These are phyloP conservation scores for Dendropsophus ebraccatus DNA, from an alignment of 2,113 vertebrate genomes.

Conservation along the genomic window DNA sequence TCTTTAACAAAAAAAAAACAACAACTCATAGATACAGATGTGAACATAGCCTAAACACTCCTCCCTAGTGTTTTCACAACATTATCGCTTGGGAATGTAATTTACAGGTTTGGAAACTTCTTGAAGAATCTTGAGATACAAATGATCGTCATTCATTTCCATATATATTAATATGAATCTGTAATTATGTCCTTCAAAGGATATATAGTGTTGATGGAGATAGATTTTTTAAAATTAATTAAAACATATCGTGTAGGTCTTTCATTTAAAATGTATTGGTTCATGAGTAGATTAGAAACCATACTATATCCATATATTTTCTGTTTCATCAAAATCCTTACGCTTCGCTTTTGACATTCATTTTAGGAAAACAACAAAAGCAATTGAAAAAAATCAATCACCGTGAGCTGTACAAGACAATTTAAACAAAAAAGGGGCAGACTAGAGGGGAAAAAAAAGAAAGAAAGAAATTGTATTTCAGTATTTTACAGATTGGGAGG, in stretches of 20 bases:
- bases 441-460: conserved; percentile 23
- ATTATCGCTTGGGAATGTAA: too few relatives aligned
- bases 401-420: conserved; percentile 47
- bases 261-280: not conserved
- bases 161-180: not conserved
- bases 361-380: conserved; percentile 57
- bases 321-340: conserved; percentile 54
- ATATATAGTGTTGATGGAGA: not conserved
- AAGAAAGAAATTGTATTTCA: conserved; percentile 13
- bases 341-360: conserved; percentile 52
- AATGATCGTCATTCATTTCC: not conserved
- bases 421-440: conserved; percentile 44
- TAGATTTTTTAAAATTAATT: not conserved
- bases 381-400: conserved; percentile 60
- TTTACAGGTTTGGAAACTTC: too few relatives aligned
- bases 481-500: not conserved
- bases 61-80: too few relatives aligned
- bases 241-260: not conserved
- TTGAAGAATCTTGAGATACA: not conserved
- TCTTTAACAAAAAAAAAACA: too few relatives aligned
- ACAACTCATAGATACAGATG: too few relatives aligned
- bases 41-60: too few relatives aligned
- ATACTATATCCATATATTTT: conserved; percentile 45
- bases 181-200: not conserved
- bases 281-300: conserved; percentile 35